Conservation (phyloP, 2,888 invertebrate species). For the Hypena proboscidalis region DNA sequence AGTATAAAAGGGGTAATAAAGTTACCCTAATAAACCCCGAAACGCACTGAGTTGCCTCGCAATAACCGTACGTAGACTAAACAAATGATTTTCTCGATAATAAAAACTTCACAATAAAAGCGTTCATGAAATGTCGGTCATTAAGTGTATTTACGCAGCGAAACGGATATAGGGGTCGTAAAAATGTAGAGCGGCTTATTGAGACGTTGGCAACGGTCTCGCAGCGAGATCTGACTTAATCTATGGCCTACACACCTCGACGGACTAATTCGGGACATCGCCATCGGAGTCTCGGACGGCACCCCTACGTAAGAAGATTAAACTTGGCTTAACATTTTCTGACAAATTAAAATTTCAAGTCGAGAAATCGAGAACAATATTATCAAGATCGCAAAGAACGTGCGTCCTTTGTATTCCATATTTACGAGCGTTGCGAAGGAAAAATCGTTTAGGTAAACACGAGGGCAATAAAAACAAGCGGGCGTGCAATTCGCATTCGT, state of each 20-base stretch:
- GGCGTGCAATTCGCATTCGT: constrained; percentile 63
- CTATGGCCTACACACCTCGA: constrained; percentile 64
- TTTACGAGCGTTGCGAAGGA: constrained; percentile 64
- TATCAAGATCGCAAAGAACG: constrained; percentile 69
- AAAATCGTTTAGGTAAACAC: constrained; percentile 72
- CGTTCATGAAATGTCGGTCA: constrained; percentile 83
- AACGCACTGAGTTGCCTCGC: constrained; percentile 73
- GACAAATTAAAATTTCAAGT: constrained; percentile 71
- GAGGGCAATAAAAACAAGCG: constrained; percentile 64
- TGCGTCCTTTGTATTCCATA: constrained; percentile 65
- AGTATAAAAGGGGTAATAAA: constrained; percentile 77
- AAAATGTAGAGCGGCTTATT: constrained; percentile 81
- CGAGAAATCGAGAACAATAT: constrained; percentile 61
- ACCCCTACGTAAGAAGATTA: constrained; percentile 58
- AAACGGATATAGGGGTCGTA: constrained; percentile 82
- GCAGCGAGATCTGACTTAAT: constrained; percentile 65
- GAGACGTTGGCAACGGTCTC: constrained; percentile 78
- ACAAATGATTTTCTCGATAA: constrained; percentile 83
- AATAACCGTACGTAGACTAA: constrained; percentile 83
- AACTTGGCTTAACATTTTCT: constrained; percentile 57
- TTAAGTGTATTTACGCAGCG: constrained; percentile 83
- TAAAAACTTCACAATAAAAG: constrained; percentile 84
- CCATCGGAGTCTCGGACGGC: no score
- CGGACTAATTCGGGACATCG: constrained; percentile 64
- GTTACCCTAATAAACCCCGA: constrained; percentile 80